Base-by-base conservation (phyloP, 1,140 invertebrate species). In the Bradynema listronoti region DNA sequence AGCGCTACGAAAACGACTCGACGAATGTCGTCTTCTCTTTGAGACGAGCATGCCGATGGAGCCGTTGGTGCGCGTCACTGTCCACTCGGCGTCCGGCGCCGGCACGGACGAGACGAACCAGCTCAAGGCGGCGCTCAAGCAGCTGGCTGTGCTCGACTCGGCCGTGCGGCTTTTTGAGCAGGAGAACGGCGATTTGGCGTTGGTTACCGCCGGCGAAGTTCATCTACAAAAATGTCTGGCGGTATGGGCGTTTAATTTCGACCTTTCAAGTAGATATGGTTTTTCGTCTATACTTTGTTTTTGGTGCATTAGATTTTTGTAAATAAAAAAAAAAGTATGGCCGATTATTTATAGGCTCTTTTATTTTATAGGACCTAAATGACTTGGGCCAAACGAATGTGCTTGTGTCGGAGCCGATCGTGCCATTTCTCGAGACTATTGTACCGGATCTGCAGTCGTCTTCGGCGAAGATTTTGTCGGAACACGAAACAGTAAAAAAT, bases 141-240 rank as follows among this genome's bases (percentile, higher is more conserved):
- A 91, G 24, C 79, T 93, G 16, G 90, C 91, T 79, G 89, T 95
- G 80, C 88, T 92, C 0, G 93, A 97, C 81, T 86, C 65, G 58
- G 78, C 65, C 56, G 77, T 63, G 63, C 45, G 71, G 27, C 56
- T 77, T 29, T 4, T 73, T 16, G 69, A 76, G 53, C 61, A 75
- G 80, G 88, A 94, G 73, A 92, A 86, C 6, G 95, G 95, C 0
- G 92, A 99, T 79, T 87, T 94, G 77, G 88, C 98, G 1, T 81
- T 99, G n/a, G 85, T 90, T 2, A 95, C 93, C 0, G 88, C 92
- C 6, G 95, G 95, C 0, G 92, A 98, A 82, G 89, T 99, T 5
- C 95, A 99, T 82, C 81, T 99, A 33, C 88, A 96, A 77, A 86
- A 91, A 69, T 99, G 95, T 82, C 39, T 77, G 32, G 55, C 68